A percentile compares a stretch with the other conserved stretches of the same genome.
These are phyloP conservation scores for Drepana falcataria DNA, from an alignment of 2,888 invertebrate species.

Conservation along the genomic window DNA sequence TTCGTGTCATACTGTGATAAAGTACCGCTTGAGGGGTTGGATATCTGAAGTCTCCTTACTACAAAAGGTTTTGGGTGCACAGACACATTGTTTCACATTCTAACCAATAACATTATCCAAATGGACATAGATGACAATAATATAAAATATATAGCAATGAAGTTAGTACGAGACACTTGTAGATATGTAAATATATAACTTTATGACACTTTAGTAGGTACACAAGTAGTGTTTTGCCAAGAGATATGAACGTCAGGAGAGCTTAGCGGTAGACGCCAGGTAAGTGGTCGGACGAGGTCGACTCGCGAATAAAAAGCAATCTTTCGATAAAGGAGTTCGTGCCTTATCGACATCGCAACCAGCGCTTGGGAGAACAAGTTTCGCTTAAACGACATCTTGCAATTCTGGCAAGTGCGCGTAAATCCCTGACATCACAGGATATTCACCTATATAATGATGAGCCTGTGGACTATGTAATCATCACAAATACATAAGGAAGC, in stretches of 20 bases:
- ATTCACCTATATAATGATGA: neutral
- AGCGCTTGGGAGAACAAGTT: slow-evolving; percentile 15
- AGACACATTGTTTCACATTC: too few relatives aligned
- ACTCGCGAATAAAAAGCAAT: slow-evolving; percentile 39
- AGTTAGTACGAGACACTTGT: too few relatives aligned
- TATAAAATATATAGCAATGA: too few relatives aligned
- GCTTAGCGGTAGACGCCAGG: slow-evolving; percentile 20
- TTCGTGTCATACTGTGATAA: too few relatives aligned
- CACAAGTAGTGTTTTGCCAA: neutral
- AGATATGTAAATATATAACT: too few relatives aligned
- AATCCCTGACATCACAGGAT: slow-evolving; percentile 6
- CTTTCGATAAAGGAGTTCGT: slow-evolving; percentile 41
- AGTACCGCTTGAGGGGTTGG: too few relatives aligned
- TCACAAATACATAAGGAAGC: too few relatives aligned
- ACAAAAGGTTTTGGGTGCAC: too few relatives aligned
- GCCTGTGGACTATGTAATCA: too few relatives aligned
- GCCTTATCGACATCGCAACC: slow-evolving; percentile 57
- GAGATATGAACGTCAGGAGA: slow-evolving; percentile 16
- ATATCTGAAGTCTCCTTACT: too few relatives aligned
- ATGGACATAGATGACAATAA: too few relatives aligned
- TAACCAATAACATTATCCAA: too few relatives aligned
- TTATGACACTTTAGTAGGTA: neutral
- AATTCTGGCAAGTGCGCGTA: slow-evolving; percentile 27
- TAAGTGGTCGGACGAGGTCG: slow-evolving; percentile 26
- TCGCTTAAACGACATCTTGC: slow-evolving; percentile 37